Evolutionary conservation across 2,797 vertebrate genomes (phyloP), one percentile per base, ranked within the genome.

Genomic region (Avahi laniger): DNA sequence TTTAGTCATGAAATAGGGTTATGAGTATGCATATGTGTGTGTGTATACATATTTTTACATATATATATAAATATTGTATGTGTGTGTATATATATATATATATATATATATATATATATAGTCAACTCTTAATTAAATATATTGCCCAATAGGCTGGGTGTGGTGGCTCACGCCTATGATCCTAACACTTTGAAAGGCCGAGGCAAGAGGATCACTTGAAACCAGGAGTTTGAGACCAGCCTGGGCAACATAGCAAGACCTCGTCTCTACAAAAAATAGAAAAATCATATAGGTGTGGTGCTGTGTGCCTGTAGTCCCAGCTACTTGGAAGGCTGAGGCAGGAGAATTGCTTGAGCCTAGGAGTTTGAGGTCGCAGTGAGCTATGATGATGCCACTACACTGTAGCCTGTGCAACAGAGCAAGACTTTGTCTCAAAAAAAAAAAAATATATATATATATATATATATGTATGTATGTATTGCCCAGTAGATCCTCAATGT

Each of bases 1-100:
- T 24, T 97, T 97, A 41, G 38, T 75, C 28, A 57, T 94, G 46
- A 86, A 89, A 79, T 57, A 86, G 15, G 52, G 70, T 26, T 79
- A 4, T 69, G n/a, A 33, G 33, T 54, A 2, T 38, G 46, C 73
- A 6, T 82, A 7, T 83, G 5, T 59, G 6, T 89, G 35, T 52
- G 93, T 24, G 22, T 57, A 9, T 54, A 8, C 18, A 22, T 22
- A 8, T 54, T 54, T 54, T 54, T 54, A 22, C 52, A 54, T 22
- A 54, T 54, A 54, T 24, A 54, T 22, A 54, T 54, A 54, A 54
- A 54, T 54, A 54, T 54, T 54, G 4, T 35, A 2, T 78, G n/a
- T 70, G 20, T 43, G 2, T 88, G 22, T 80, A 6, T 82, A 7
- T 67, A 3, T 72, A 33, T 89, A 41, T 50, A 91, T 48, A 0